These are phyloP conservation scores for Bombus haemorrhoidalis DNA, from an alignment of 1,140 invertebrate species.

Conservation along the genomic window DNA sequence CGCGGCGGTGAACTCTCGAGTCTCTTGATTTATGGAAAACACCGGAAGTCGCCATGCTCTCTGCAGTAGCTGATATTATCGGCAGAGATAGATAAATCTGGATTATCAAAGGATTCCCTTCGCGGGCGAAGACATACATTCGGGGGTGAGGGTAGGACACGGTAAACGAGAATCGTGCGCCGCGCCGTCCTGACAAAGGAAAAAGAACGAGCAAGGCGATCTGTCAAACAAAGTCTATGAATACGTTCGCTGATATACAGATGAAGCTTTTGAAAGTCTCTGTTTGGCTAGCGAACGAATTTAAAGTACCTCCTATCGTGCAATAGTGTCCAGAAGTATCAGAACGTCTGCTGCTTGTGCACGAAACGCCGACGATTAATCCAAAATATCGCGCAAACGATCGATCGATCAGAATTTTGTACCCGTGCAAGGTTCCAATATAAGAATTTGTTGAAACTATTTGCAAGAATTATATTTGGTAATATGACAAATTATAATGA, in stretches of 20 bases:
- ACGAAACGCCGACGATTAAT: too few relatives aligned
- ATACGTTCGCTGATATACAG: not conserved
- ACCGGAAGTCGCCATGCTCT: constrained; percentile 13
- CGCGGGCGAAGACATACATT: constrained; percentile 28
- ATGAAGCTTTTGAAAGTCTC: not conserved
- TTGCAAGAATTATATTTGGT: too few relatives aligned
- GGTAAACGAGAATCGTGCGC: constrained; percentile 21
- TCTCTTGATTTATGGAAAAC: constrained; percentile 51
- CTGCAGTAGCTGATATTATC: constrained; percentile 36
- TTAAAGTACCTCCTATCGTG: not conserved
- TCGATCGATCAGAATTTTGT: too few relatives aligned
- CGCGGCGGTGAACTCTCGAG: not conserved
- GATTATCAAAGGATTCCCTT: constrained; percentile 47
- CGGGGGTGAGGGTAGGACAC: not conserved
- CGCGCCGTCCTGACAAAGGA: not conserved
- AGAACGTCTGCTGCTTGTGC: too few relatives aligned
- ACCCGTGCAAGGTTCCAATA: too few relatives aligned
- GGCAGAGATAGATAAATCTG: constrained; percentile 52
- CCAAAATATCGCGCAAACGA: too few relatives aligned
- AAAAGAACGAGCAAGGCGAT: constrained; percentile 13
- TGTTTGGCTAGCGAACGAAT: not conserved
- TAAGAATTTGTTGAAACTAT: too few relatives aligned
- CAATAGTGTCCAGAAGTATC: too few relatives aligned
- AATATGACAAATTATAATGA: too few relatives aligned
- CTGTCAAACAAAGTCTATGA: constrained; percentile 31